phyloP scores from a whole-genome alignment of 1,140 invertebrate species.

The Rhynchophorus ferrugineus region DNA sequence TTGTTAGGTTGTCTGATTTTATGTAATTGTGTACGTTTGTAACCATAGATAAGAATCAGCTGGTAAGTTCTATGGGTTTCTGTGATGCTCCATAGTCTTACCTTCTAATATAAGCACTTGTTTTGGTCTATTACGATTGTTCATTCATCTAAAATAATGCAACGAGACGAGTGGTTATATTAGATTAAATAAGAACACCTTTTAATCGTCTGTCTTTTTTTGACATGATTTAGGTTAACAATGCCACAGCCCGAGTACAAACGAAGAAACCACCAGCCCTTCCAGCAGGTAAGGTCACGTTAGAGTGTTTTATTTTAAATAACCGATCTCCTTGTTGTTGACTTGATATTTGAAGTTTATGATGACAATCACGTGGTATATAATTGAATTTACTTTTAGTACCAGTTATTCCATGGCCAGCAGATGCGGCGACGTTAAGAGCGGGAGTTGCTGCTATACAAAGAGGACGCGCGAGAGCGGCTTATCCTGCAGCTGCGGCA shows the following conservation, averaged over 20 bases:
- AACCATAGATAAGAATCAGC: too few relatives aligned
- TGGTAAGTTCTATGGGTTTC: slow-evolving; percentile 1
- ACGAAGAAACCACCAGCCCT: slow-evolving; percentile 93
- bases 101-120: slow-evolving; percentile 28
- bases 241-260: slow-evolving; percentile 94
- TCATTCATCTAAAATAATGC: too few relatives aligned
- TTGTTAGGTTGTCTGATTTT: slow-evolving; percentile 12
- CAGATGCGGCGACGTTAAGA: slow-evolving; percentile 54
- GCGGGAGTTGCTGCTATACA: slow-evolving; percentile 64
- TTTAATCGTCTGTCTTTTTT: slow-evolving; percentile 11
- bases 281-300: slow-evolving; percentile 67
- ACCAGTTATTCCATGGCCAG: slow-evolving; percentile 81
- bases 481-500: slow-evolving; percentile 64
- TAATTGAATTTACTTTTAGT: slow-evolving; percentile 44
- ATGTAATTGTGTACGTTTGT: not conserved
- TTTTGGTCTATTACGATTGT: too few relatives aligned
- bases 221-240: slow-evolving; percentile 81
- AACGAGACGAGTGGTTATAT: slow-evolving; percentile 28
- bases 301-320: not conserved
- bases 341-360: too few relatives aligned
- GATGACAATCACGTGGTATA: not conserved
- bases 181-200: slow-evolving; percentile 19
- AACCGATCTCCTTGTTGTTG: not conserved
- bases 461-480: slow-evolving; percentile 56
- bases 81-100: slow-evolving; percentile 4